Evolutionary conservation across 2,113 vertebrate genomes (phyloP).

Genomic region (Percopsis transmontana): DNA sequence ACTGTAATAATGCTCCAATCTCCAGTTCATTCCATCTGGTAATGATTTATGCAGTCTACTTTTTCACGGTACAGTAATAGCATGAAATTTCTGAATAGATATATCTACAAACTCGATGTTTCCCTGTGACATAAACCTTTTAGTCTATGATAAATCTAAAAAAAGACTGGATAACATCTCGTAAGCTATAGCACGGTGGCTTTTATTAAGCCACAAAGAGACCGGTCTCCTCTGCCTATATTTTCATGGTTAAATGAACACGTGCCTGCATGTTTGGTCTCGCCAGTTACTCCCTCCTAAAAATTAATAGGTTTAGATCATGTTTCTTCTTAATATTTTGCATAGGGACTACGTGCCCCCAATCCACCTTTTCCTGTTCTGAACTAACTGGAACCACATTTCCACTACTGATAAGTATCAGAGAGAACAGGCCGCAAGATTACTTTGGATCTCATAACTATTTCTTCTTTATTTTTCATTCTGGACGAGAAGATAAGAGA

Average conservation of each 20-base stretch:
- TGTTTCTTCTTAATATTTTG: slow-evolving; percentile 57
- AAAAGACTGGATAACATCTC: slow-evolving; percentile 48
- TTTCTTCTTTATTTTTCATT: slow-evolving; percentile 55
- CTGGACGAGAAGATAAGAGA: slow-evolving; percentile 43
- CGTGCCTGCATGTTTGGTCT: slow-evolving; percentile 28
- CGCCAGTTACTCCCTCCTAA: slow-evolving; percentile 36
- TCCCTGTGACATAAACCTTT: slow-evolving; percentile 43
- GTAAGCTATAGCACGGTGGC: slow-evolving; percentile 44
- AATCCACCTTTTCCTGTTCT: slow-evolving; percentile 41
- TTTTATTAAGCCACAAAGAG: slow-evolving; percentile 54
- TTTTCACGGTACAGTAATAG: slow-evolving; percentile 55
- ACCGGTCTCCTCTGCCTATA: slow-evolving; percentile 47
- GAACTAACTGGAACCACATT: slow-evolving; percentile 71
- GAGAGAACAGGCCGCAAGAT: slow-evolving; percentile 59
- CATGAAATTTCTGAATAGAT: slow-evolving; percentile 58
- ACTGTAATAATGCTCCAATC: slow-evolving; percentile 34
- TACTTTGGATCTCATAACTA: slow-evolving; percentile 59
- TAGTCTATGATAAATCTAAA: slow-evolving; percentile 45
- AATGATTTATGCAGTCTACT: slow-evolving; percentile 46
- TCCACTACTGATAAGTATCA: slow-evolving; percentile 65
- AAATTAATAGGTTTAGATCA: slow-evolving; percentile 63
- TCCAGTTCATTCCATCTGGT: slow-evolving; percentile 52
- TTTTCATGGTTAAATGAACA: slow-evolving; percentile 53
- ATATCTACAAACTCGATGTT: slow-evolving; percentile 41
- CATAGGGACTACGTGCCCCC: slow-evolving; percentile 20